Base-by-base conservation (phyloP, 2,797 vertebrate species). In the Aythya fuligula region DNA sequence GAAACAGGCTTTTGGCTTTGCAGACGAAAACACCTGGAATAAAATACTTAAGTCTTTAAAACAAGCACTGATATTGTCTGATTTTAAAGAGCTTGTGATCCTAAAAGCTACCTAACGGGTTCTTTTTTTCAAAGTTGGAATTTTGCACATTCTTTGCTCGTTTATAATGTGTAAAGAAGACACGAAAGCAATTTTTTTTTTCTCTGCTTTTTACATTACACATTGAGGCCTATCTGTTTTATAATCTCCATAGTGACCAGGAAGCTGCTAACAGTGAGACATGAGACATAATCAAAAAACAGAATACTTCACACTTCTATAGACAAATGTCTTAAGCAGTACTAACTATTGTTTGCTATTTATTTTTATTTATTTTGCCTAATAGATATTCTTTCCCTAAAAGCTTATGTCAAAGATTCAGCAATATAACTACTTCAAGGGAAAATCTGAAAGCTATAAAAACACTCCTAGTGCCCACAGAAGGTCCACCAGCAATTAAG, bases 21-120 rank as follows among this genome's bases (percentile, higher is more conserved):
- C 72, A 94, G 72, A 56, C 75, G 83, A 64, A 85, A 95, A 90
- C 96, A 97, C 90, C 94, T 97, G 95, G 90, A 96, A 93, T 72
- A 75, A 93, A 93, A 93, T 47, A 64, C 80, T 73, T 45, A 8
- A 43, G 39, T 28, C 77, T 91, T 91, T 75, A 82, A 89, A 91
- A 89, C 74, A 87, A 65, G 38, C 64, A 74, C 38, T 51, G 89
- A 82, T 87, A 91, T 11, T 76, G 77, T 36, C 65, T 73, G 87
- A 70, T 93, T 97, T 86, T 70, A 79, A 86, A 56, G 86, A 73
- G 60, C 8, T 30, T 71, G 47, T 58, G 57, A 93, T 80, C 86
- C 81, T 74, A 80, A 93, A 87, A 90, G 45, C 61, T 85, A 94
- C 65, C 34, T 6, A 93, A 90, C 91, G 74, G 47, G 39, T 85